These are phyloP conservation scores for Exephanes ischioxanthus DNA, from an alignment of 2,888 invertebrate species.

Conservation along the genomic window DNA sequence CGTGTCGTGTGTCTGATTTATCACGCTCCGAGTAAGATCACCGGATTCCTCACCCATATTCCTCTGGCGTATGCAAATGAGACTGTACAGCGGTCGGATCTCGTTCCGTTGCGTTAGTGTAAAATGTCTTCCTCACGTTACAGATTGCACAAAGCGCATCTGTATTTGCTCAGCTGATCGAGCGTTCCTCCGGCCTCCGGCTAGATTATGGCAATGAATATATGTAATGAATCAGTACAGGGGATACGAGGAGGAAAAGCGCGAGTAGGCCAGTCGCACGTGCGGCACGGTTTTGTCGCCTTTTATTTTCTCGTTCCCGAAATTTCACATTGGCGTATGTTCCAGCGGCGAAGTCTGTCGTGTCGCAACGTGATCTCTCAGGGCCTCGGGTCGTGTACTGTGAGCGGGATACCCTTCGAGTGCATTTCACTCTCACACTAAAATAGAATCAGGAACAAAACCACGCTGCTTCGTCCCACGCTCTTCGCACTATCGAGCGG, in stretches of 20 bases:
- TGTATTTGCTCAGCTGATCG: background rate
- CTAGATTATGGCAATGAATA: background rate
- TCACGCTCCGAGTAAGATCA: too few relatives aligned
- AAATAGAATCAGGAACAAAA: slow-evolving; percentile 13
- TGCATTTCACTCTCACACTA: background rate
- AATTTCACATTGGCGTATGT: background rate
- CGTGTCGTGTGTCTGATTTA: too few relatives aligned
- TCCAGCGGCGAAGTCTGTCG: background rate
- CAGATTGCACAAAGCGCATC: background rate
- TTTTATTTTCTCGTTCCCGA: background rate
- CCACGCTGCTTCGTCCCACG: background rate
- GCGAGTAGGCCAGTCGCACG: background rate
- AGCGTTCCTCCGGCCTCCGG: background rate
- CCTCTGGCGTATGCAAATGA: background rate
- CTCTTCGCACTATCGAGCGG: background rate
- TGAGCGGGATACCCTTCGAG: background rate
- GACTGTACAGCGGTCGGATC: background rate
- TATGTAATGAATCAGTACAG: background rate
- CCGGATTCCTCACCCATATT: background rate
- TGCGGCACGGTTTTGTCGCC: background rate
- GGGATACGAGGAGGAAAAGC: background rate
- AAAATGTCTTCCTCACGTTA: background rate
- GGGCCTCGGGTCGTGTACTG: background rate
- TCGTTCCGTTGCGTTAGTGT: background rate
- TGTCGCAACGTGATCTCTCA: slow-evolving; percentile 13